Base-by-base conservation (phyloP, 23 tunicate species). In the Diplosoma virens region DNA sequence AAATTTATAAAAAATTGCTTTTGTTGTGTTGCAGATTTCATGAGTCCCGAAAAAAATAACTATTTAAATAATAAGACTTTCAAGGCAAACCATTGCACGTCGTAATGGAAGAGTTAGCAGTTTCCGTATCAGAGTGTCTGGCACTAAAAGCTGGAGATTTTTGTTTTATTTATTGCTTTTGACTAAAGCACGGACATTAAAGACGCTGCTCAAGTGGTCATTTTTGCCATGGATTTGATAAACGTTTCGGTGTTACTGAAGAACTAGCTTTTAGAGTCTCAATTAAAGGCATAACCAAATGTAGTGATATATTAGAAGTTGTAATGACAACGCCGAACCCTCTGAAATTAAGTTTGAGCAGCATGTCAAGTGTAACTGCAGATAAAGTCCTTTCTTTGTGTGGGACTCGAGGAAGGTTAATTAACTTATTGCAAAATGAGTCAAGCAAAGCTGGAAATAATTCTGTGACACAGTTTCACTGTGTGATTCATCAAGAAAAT, bases 401-500 rank as follows among this genome's bases (percentile, higher is more conserved):
- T 46, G 53, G 53, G 14, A 46, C 16, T 46, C 14, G 17, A 46
- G 53, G 16, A 14, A 17, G 53, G 14, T 14, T 46, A 46, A n/a
- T n/a, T n/a, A n/a, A n/a, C 11, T 41, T 41, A 41, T 41, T 41
- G 14, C 50, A 41, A 41, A 41, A 41, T 41, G 50, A 75, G 67
- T 41, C 66, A 20, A 4, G 79, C 27, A 32, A 74, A 53, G 27
- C 4, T 5, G 18, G 71, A 25, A 65, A 65, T 65, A 37, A 25
- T 37, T 28, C 71, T 9, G 7, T 65, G 14, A 72, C 20, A 23
- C 21, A 23, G 36, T 65, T 23, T 37, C 71, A 65, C 18, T 65
- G 71, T 18, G 6, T 65, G 6, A 65, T 65, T 5, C 71, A 65
- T 37, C 71, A 65, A 65, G 71, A 65, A 18, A 65, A 65, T 27